These are phyloP conservation scores for Tryphoninae sp. DNA, from an alignment of 2,888 invertebrate species.

Conservation along the genomic window DNA sequence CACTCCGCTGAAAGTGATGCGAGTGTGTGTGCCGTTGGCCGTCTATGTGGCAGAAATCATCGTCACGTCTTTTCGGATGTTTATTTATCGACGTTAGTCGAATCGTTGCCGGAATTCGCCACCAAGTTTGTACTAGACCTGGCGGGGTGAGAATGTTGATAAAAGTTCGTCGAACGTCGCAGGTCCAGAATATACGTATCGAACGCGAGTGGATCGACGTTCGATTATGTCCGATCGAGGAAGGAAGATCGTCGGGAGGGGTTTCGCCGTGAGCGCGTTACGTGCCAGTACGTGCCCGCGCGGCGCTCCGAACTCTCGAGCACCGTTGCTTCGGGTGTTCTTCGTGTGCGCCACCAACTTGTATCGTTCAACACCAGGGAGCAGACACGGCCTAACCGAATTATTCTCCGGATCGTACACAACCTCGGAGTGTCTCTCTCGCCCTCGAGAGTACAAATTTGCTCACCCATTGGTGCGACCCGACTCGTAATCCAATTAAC, in stretches of 20 bases:
- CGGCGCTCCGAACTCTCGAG: conserved; percentile 45
- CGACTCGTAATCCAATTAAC: conserved; percentile 55
- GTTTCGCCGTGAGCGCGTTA: not conserved
- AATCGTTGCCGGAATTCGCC: no score
- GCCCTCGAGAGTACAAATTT: not conserved
- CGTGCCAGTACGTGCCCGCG: conserved; percentile 10
- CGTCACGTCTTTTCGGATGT: not conserved
- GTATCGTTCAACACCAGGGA: conserved; percentile 35
- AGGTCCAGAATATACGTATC: no score
- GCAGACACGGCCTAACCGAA: not conserved
- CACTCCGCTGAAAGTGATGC: not conserved
- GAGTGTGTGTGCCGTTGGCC: not conserved
- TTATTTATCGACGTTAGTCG: not conserved
- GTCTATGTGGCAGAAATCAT: conserved; percentile 22
- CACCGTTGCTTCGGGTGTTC: conserved; percentile 34
- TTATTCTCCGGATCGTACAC: conserved; percentile 53
- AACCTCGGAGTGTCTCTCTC: conserved; percentile 37
- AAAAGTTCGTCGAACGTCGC: no score
- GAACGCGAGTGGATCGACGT: not conserved
- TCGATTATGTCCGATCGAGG: conserved; percentile 22
- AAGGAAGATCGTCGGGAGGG: conserved; percentile 7
- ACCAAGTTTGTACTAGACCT: no score
- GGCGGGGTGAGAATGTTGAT: no score
- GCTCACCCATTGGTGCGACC: not conserved
- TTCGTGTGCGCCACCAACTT: not conserved